phyloP scores from a whole-genome alignment of 2,888 invertebrate genomes.

The Phyllotreta cruciferae region DNA sequence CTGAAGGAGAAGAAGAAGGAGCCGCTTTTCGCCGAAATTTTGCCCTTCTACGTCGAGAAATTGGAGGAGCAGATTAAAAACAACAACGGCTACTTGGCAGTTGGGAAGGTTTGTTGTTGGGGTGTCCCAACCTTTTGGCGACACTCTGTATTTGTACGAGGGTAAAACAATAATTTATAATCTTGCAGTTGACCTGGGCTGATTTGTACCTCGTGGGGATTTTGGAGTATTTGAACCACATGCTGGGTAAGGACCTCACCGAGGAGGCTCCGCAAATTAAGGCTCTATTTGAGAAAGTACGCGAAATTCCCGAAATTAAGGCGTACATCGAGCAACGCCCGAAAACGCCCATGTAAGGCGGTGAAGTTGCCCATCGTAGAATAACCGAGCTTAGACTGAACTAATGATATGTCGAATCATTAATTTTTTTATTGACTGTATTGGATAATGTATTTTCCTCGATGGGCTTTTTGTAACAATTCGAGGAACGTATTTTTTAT shows the following conservation, averaged over 20 bases:
- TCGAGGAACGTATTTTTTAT: too few relatives aligned
- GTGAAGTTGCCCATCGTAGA: too few relatives aligned
- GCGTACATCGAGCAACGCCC: slow-evolving; percentile 48
- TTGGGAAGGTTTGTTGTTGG: slow-evolving; percentile 55
- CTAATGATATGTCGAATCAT: too few relatives aligned
- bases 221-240: slow-evolving; percentile 64
- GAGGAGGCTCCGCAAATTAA: slow-evolving; percentile 42
- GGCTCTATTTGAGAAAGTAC: slow-evolving; percentile 40
- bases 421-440: too few relatives aligned
- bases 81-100: slow-evolving; percentile 68
- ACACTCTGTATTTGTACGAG: too few relatives aligned
- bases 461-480: too few relatives aligned
- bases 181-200: slow-evolving; percentile 63
- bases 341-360: slow-evolving; percentile 11
- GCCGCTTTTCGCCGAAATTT: slow-evolving; percentile 61
- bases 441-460: too few relatives aligned
- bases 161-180: neutral
- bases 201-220: slow-evolving; percentile 69
- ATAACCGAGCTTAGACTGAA: too few relatives aligned
- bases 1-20: slow-evolving; percentile 63
- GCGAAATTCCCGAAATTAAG: slow-evolving; percentile 43
- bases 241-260: slow-evolving; percentile 44
- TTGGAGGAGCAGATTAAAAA: slow-evolving; percentile 66
- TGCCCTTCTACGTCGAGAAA: slow-evolving; percentile 67
- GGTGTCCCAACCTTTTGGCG: too few relatives aligned